Evolutionary conservation across 2,797 vertebrate genomes (phyloP).

Genomic region (Sphenodon punctatus): DNA sequence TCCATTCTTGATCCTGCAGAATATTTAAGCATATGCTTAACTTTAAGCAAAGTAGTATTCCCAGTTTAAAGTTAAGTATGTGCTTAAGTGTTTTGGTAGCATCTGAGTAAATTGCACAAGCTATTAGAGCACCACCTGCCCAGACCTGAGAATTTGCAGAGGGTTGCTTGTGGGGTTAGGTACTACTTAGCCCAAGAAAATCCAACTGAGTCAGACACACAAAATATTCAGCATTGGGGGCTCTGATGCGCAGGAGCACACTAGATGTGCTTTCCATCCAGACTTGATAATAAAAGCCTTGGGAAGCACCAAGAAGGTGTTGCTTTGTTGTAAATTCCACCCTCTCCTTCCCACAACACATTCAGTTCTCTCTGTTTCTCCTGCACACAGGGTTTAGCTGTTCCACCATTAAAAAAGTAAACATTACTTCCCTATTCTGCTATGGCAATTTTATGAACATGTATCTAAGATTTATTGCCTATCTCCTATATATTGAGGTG

Average conservation of each 20-base stretch:
- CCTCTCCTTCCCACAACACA: background rate
- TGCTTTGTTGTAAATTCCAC: background rate
- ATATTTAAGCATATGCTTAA: too few species aligned
- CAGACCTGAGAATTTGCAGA: background rate
- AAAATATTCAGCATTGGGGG: background rate
- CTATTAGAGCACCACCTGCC: rapidly evolving
- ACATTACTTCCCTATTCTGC: background rate
- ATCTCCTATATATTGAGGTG: too few species aligned
- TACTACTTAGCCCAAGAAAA: background rate
- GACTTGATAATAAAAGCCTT: background rate
- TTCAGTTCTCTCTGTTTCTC: background rate
- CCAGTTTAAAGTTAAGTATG: too few species aligned
- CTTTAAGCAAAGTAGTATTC: too few species aligned
- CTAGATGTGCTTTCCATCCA: background rate
- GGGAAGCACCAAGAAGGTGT: background rate
- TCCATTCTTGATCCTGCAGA: too few species aligned
- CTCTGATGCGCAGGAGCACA: background rate
- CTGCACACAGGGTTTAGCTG: background rate
- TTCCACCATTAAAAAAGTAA: background rate
- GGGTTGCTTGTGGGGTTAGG: background rate
- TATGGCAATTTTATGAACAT: background rate
- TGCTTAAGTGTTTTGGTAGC: too few species aligned
- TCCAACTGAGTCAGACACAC: background rate
- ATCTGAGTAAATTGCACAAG: too few species aligned
- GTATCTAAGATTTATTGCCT: background rate